Evolutionary conservation across 1,140 invertebrate genomes (phyloP).

Genomic region (Ectropis grisescens): DNA sequence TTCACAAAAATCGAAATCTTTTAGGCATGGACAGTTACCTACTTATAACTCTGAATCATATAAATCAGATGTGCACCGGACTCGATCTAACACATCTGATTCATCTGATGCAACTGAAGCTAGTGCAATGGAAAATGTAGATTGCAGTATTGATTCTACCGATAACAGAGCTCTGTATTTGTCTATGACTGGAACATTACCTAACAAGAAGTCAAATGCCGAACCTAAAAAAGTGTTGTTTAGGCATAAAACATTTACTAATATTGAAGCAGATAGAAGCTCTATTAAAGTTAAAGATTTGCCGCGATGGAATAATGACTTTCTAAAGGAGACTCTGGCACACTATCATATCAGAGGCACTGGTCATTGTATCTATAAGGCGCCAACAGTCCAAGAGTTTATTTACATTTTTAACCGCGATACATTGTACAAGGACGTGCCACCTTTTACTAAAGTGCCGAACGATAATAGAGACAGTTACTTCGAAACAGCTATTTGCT

Average conservation of each 20-base stretch:
- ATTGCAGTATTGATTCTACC: slow-evolving; percentile 23
- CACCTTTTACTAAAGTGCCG: slow-evolving; percentile 35
- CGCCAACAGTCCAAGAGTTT: slow-evolving; percentile 48
- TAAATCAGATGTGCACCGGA: slow-evolving; percentile 30
- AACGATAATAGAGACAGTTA: slow-evolving; percentile 44
- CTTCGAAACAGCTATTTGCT: slow-evolving; percentile 60
- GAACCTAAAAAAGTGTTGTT: slow-evolving; percentile 50
- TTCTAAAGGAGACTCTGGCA: slow-evolving; percentile 47
- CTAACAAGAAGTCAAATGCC: slow-evolving; percentile 33
- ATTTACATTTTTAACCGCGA: slow-evolving; percentile 64
- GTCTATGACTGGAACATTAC: slow-evolving; percentile 56
- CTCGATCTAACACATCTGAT: slow-evolving; percentile 36
- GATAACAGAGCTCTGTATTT: slow-evolving; percentile 31
- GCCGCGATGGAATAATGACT: slow-evolving; percentile 35
- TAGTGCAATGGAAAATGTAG: slow-evolving; percentile 61
- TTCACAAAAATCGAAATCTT: slow-evolving; percentile 56
- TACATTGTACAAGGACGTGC: slow-evolving; percentile 34
- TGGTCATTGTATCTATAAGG: slow-evolving; percentile 60
- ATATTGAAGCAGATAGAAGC: slow-evolving; percentile 54
- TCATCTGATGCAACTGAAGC: slow-evolving; percentile 41
- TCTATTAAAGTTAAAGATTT: slow-evolving; percentile 36
- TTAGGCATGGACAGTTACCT: slow-evolving; percentile 28
- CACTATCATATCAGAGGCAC: slow-evolving; percentile 62
- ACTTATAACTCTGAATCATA: slow-evolving; percentile 12
- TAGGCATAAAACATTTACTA: slow-evolving; percentile 62